A percentile compares a stretch with the other conserved stretches of the same genome.
These are phyloP conservation scores for Frankliniella fusca DNA, from an alignment of 2,888 invertebrate genomes.

Conservation along the genomic window DNA sequence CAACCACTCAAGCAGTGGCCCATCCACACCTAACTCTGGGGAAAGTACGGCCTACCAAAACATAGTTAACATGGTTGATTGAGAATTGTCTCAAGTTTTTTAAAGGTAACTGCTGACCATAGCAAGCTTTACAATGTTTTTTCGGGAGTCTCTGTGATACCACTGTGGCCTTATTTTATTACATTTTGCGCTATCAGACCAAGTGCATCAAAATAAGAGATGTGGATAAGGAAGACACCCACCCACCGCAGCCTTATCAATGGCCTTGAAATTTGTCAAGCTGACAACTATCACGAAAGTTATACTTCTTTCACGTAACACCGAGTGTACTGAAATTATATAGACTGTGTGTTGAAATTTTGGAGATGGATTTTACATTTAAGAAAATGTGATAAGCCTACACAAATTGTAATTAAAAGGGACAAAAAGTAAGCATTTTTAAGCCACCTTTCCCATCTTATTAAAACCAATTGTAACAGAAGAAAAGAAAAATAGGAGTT, in stretches of 20 bases:
- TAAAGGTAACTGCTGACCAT: background rate
- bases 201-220: constrained; percentile 15
- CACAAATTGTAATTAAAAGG: too few species aligned
- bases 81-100: background rate
- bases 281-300: background rate
- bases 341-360: too few species aligned
- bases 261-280: constrained; percentile 15
- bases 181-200: background rate
- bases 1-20: background rate
- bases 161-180: constrained; percentile 7
- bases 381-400: too few species aligned
- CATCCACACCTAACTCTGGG: background rate
- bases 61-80: background rate
- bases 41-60: background rate
- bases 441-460: too few species aligned
- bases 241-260: background rate
- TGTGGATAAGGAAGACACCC: background rate
- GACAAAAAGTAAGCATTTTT: too few species aligned
- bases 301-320: too few species aligned
- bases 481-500: too few species aligned
- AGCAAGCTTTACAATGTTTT: background rate
- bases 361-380: too few species aligned
- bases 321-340: too few species aligned
- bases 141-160: background rate
- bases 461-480: too few species aligned